Evolutionary conservation across 2,888 invertebrate genomes (phyloP).

Genomic region (Melipona beecheii): DNA sequence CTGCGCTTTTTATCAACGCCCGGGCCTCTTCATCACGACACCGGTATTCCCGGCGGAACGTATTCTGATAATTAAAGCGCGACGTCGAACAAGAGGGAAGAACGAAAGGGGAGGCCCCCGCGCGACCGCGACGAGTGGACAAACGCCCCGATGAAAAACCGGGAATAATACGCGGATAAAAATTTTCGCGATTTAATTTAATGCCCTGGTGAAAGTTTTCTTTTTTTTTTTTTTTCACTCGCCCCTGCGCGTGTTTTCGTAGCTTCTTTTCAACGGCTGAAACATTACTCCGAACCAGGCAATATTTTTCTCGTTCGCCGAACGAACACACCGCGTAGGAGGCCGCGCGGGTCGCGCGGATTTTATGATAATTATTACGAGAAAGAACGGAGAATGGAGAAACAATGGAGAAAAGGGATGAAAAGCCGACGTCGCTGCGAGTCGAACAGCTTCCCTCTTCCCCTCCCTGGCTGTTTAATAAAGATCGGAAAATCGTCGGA

Average conservation of each 20-base stretch:
- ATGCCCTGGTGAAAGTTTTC: background rate
- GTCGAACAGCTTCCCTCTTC: background rate
- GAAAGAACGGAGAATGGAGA: background rate
- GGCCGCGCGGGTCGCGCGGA: too few relatives aligned
- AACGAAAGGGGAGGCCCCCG: background rate
- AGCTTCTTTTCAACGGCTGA: background rate
- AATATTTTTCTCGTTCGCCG: constrained; percentile 5
- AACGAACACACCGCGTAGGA: background rate
- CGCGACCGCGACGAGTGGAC: background rate
- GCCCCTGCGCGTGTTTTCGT: too few relatives aligned
- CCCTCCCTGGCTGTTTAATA: background rate
- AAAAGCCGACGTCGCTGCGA: constrained; percentile 2
- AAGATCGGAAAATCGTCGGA: background rate
- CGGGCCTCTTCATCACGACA: constrained; percentile 45
- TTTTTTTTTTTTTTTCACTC: background rate
- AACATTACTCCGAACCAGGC: constrained; percentile 9
- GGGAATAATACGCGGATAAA: background rate
- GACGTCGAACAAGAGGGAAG: background rate
- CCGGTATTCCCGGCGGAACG: constrained; percentile 31
- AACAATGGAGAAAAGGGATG: background rate
- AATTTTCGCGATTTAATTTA: constrained; percentile 12
- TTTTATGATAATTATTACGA: constrained; percentile 35
- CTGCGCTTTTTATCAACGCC: constrained; percentile 52
- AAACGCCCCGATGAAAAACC: too few relatives aligned
- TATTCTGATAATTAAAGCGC: constrained; percentile 60